Base-by-base conservation (phyloP, 2,888 invertebrate species). In the Noctua fimbriata region DNA sequence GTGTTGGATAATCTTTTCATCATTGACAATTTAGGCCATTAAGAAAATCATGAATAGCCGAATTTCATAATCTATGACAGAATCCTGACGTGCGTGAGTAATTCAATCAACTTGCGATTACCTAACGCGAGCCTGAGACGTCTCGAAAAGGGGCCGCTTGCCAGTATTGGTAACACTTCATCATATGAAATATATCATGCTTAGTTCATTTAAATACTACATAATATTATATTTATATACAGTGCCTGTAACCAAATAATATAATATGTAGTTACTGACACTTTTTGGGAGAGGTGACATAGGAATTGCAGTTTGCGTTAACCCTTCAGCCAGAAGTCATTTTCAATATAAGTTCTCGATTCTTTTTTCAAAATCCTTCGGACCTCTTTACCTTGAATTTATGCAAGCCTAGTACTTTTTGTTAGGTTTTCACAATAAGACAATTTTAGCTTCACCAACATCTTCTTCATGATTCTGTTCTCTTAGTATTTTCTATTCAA, bases 71-170 rank as follows among this genome's bases (percentile, higher is more conserved):
- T 89, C 89, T 90, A 18, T 89, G 90, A 69, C 71, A 69, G 72
- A 80, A 80, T 76, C 47, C 76, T 82, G 80, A 86, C 82, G 82
- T 87, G 82, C 79, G 85, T 86, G 87, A 89, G 87, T 90, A 90
- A 90, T 91, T 89, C 87, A 90, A 91, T 91, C 87, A 90, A 87
- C 85, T 80, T 80, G 77, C 73, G 82, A 90, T 89, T 88, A 82
- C 82, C 73, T 66, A 81, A 78, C 81, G 60, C 67, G 77, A 76
- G 69, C 52, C 72, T 65, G 77, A 79, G 44, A 76, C 44, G 76
- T 87, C 81, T 84, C 71, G 69, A 67, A 63, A 84, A 65, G 60
- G 69, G 63, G 69, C 55, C 44, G 16, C 52, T 10, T 49, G 28
- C 74, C 55, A 63, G 84, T 81, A 74, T 78, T 66, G 65, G 55